Conservation (phyloP, 2,113 vertebrate species). For the Ammodytes dubius region DNA sequence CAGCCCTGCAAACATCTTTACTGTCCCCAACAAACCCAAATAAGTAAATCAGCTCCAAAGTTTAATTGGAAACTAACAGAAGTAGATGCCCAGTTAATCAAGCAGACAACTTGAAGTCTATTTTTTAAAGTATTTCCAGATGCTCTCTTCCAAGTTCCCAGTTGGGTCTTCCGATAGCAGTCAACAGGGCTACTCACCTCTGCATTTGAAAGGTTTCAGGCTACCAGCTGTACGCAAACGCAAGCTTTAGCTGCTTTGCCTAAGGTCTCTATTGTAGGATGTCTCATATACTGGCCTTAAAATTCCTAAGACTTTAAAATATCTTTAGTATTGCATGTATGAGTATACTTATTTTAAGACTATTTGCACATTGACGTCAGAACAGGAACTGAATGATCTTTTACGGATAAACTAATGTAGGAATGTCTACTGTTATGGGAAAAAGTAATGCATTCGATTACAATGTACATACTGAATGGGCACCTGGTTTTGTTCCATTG, state of each 20-base stretch:
- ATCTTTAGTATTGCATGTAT: constrained; percentile 85
- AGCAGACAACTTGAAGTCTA: constrained; percentile 15
- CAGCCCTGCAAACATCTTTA: background rate
- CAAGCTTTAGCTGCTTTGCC: constrained; percentile 76
- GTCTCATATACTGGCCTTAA: constrained; percentile 84
- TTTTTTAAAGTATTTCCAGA: constrained; percentile 33
- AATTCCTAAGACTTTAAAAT: constrained; percentile 76
- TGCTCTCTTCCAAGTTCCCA: constrained; percentile 38
- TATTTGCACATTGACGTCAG: constrained; percentile 85
- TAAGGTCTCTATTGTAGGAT: constrained; percentile 78
- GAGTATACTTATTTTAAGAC: constrained; percentile 82
- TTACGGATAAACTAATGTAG: constrained; percentile 71
- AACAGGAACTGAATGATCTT: constrained; percentile 78
- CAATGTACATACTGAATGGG: constrained; percentile 81
- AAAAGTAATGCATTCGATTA: constrained; percentile 76
- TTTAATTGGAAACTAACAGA: constrained; percentile 5
- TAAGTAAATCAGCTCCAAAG: constrained; percentile 7
- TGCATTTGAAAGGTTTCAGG: constrained; percentile 67
- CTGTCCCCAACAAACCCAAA: constrained; percentile 27
- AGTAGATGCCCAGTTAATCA: constrained; percentile 37
- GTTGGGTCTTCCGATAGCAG: constrained; percentile 45
- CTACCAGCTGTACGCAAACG: constrained; percentile 74
- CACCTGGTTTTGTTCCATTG: constrained; percentile 72
- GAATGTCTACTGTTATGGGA: constrained; percentile 76
- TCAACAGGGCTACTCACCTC: constrained; percentile 74